Percentiles rank a stretch among this genome's conserved stretches.
phyloP scores from a whole-genome alignment of 2,113 vertebrate genomes.

The Boulengeromyrus knoepffleri region DNA sequence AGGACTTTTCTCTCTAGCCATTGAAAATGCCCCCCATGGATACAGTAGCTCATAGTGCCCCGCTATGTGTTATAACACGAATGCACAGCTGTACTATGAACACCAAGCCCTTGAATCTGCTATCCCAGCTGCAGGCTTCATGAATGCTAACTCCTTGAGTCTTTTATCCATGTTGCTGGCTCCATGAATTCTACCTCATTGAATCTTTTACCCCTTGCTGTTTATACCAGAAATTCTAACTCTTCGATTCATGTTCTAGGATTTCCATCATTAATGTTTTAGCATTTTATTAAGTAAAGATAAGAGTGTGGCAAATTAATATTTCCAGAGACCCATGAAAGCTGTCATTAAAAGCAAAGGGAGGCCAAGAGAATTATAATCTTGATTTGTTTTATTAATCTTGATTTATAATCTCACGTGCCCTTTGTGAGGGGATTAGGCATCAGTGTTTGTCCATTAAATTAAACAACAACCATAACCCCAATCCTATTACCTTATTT shows the following conservation, averaged over 20 bases:
- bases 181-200: background rate
- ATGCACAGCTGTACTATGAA: background rate
- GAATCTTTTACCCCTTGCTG: background rate
- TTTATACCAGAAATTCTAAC: background rate
- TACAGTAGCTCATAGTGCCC: background rate
- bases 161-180: background rate
- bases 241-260: background rate
- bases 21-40: background rate
- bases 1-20: background rate
- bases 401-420: background rate
- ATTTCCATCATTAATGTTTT: background rate
- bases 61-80: background rate
- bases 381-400: background rate
- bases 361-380: background rate
- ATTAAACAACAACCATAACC: background rate
- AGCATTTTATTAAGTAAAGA: background rate
- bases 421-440: background rate
- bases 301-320: background rate
- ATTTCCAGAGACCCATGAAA: background rate
- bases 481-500: background rate
- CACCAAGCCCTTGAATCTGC: background rate
- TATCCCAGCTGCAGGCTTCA: background rate
- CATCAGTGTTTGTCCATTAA: background rate
- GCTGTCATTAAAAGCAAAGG: background rate
- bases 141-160: background rate